These are phyloP conservation scores for Rhizomys pruinosus DNA, from an alignment of 2,113 vertebrate genomes.

Conservation along the genomic window DNA sequence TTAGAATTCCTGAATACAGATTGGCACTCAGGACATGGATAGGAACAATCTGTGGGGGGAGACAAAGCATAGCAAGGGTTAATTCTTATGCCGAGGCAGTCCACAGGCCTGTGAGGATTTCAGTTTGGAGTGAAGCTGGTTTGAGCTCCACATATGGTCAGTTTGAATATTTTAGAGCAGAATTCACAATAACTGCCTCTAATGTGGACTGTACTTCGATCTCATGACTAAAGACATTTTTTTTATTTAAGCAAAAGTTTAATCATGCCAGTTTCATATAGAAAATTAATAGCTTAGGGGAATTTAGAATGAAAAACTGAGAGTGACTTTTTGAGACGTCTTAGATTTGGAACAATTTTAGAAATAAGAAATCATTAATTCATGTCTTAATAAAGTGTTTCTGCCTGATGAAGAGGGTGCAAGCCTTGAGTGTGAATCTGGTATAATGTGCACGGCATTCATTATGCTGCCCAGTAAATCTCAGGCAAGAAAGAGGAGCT, in stretches of 20 bases:
- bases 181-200: slow-evolving; percentile 59
- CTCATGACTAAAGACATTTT: slow-evolving; percentile 11
- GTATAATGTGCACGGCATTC: background rate
- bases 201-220: slow-evolving; percentile 17
- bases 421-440: background rate
- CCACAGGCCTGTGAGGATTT: background rate
- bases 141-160: slow-evolving; percentile 56
- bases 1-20: slow-evolving; percentile 65
- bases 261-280: background rate
- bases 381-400: slow-evolving; percentile 52
- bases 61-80: slow-evolving; percentile 20
- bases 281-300: slow-evolving; percentile 42
- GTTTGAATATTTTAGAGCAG: slow-evolving; percentile 56
- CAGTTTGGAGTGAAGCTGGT: slow-evolving; percentile 5
- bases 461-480: slow-evolving; percentile 41
- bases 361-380: slow-evolving; percentile 46
- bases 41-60: slow-evolving; percentile 55
- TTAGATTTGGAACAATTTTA: slow-evolving; percentile 46
- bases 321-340: background rate
- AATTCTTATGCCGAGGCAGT: background rate
- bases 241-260: slow-evolving; percentile 53
- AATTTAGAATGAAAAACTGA: slow-evolving; percentile 36
- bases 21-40: slow-evolving; percentile 41
- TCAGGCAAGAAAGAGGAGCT: background rate
- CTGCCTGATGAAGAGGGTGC: background rate